Evolutionary conservation across 2,113 vertebrate species (phyloP).

Genomic region (Hemibagrus wyckioides): DNA sequence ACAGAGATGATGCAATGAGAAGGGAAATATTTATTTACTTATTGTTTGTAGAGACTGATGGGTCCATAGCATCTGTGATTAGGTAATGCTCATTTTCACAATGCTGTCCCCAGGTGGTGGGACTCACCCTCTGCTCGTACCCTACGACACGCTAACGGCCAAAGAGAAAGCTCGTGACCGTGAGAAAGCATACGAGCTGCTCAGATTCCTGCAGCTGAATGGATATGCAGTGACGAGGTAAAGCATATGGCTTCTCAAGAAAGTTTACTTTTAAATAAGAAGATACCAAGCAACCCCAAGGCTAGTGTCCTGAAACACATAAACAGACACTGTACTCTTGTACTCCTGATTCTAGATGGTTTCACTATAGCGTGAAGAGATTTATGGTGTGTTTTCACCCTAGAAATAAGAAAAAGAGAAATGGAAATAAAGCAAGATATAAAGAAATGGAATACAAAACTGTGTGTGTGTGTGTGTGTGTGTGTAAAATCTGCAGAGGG

Average conservation of each 20-base stretch:
- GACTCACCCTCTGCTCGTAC: slow-evolving; percentile 89
- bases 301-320: neutral
- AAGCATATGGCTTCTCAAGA: neutral
- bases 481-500: slow-evolving; percentile 70
- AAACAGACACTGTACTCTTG: neutral
- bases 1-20: neutral
- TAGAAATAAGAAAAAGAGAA: neutral
- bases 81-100: neutral
- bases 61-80: neutral
- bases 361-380: neutral
- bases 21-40: neutral
- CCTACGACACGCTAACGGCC: slow-evolving; percentile 91
- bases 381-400: neutral
- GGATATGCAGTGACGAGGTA: slow-evolving; percentile 90
- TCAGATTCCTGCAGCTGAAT: slow-evolving; percentile 90
- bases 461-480: slow-evolving; percentile 16
- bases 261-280: too few species aligned
- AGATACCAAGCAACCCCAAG: neutral
- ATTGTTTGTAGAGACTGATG: neutral
- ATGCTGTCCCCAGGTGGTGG: slow-evolving; percentile 76
- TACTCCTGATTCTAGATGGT: neutral
- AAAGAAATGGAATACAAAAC: neutral
- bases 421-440: neutral
- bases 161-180: slow-evolving; percentile 92
- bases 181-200: slow-evolving; percentile 90